These are phyloP conservation scores for Caradrina kadenii DNA, from an alignment of 2,888 invertebrate genomes.

Conservation along the genomic window DNA sequence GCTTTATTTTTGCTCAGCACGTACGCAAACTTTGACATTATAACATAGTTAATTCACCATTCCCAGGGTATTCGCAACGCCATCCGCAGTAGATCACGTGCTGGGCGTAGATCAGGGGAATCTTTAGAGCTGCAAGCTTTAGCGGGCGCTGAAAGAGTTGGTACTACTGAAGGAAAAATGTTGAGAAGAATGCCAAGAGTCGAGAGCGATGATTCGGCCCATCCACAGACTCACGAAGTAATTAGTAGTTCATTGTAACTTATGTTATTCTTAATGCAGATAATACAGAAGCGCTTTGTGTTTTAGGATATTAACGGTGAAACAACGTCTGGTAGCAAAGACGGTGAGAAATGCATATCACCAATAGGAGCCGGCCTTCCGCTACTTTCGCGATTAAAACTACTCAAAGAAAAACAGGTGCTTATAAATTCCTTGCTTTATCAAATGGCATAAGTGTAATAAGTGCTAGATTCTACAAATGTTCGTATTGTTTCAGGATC, in stretches of 20 bases:
- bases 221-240: slow-evolving; percentile 79
- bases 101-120: slow-evolving; percentile 90
- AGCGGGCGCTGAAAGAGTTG: slow-evolving; percentile 81
- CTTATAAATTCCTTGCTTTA: slow-evolving; percentile 1
- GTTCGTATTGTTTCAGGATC: slow-evolving; percentile 77
- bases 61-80: slow-evolving; percentile 90
- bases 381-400: slow-evolving; percentile 93
- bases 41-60: neutral
- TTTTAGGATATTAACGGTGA: slow-evolving; percentile 85
- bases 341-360: slow-evolving; percentile 91
- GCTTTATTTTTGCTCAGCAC: neutral
- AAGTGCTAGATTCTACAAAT: neutral
- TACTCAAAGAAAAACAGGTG: slow-evolving; percentile 96
- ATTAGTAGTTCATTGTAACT: neutral
- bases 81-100: slow-evolving; percentile 89
- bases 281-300: neutral
- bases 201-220: slow-evolving; percentile 92
- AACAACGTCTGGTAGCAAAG: slow-evolving; percentile 85
- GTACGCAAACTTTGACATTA: neutral
- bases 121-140: slow-evolving; percentile 91
- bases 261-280: neutral
- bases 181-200: slow-evolving; percentile 94
- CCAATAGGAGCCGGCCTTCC: slow-evolving; percentile 96
- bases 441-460: neutral
- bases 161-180: slow-evolving; percentile 87